phyloP scores from a whole-genome alignment of 2,113 vertebrate species.

The Garra rufa region DNA sequence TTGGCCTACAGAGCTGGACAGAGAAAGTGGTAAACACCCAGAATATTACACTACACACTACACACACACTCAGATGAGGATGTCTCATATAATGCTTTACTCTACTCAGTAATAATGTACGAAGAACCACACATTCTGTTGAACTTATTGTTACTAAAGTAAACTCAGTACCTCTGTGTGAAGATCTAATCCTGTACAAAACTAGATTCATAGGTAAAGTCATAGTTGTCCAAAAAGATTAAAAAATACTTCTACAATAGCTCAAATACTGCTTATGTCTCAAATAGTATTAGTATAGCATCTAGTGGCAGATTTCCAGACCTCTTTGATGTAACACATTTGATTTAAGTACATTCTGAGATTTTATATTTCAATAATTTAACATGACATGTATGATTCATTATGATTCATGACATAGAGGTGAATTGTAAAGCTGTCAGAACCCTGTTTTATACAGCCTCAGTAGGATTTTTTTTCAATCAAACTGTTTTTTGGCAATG shows the following conservation, averaged over 20 bases:
- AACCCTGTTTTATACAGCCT: too few relatives aligned
- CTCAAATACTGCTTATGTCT: not conserved
- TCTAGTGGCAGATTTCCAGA: too few relatives aligned
- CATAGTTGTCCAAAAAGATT: not conserved
- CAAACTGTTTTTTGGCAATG: too few relatives aligned
- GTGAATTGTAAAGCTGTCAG: too few relatives aligned
- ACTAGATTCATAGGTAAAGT: not conserved
- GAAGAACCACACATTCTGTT: not conserved
- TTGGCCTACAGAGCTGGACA: constrained; percentile 32
- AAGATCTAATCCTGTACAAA: not conserved
- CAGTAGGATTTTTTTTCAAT: too few relatives aligned
- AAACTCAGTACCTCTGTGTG: not conserved
- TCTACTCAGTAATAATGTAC: not conserved
- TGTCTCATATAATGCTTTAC: not conserved
- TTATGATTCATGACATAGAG: too few relatives aligned
- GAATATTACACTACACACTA: constrained; percentile 33
- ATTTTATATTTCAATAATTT: too few relatives aligned
- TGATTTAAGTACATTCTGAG: too few relatives aligned
- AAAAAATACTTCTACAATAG: not conserved
- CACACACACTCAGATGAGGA: not conserved
- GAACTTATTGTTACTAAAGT: not conserved
- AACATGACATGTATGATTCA: too few relatives aligned
- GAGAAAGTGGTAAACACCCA: constrained; percentile 41
- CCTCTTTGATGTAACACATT: too few relatives aligned
- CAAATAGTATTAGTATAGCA: not conserved